Evolutionary conservation across 1,140 invertebrate genomes (phyloP).

Genomic region (Frieseomelitta varia): DNA sequence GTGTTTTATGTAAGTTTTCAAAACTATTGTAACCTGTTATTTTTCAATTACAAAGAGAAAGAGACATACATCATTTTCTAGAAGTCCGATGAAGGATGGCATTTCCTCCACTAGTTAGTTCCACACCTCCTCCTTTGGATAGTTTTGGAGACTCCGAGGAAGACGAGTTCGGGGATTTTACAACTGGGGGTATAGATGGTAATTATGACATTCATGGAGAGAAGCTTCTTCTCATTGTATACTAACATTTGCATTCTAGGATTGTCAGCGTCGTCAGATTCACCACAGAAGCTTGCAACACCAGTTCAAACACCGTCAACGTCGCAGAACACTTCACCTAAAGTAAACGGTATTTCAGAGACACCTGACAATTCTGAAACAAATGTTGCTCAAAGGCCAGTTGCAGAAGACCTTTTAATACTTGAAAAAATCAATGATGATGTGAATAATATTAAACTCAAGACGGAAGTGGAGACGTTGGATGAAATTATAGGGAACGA

Average conservation of each 20-base stretch:
- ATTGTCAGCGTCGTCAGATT: slow-evolving; percentile 81
- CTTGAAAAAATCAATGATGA: slow-evolving; percentile 73
- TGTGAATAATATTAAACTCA: slow-evolving; percentile 74
- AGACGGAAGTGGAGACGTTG: slow-evolving; percentile 56
- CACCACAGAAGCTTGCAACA: slow-evolving; percentile 75
- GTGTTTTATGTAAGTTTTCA: background rate
- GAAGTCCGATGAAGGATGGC: slow-evolving; percentile 68
- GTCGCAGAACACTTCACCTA: slow-evolving; percentile 71
- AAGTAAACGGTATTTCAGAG: slow-evolving; percentile 70
- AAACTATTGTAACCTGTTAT: background rate
- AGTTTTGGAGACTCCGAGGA: slow-evolving; percentile 84
- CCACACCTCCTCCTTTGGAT: slow-evolving; percentile 85
- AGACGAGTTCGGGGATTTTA: slow-evolving; percentile 85
- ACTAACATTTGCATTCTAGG: slow-evolving; percentile 70
- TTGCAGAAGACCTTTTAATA: slow-evolving; percentile 72
- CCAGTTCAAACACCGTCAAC: slow-evolving; percentile 72
- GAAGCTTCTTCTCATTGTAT: slow-evolving; percentile 14
- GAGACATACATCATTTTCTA: background rate
- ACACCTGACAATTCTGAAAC: slow-evolving; percentile 35
- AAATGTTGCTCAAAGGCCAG: slow-evolving; percentile 37
- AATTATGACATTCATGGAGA: slow-evolving; percentile 41
- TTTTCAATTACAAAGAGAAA: background rate
- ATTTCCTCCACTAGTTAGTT: slow-evolving; percentile 85
- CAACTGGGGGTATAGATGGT: slow-evolving; percentile 81
- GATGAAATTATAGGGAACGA: background rate